These are phyloP conservation scores for Rhynchonycteris naso DNA, from an alignment of 2,797 vertebrate genomes.

Conservation along the genomic window DNA sequence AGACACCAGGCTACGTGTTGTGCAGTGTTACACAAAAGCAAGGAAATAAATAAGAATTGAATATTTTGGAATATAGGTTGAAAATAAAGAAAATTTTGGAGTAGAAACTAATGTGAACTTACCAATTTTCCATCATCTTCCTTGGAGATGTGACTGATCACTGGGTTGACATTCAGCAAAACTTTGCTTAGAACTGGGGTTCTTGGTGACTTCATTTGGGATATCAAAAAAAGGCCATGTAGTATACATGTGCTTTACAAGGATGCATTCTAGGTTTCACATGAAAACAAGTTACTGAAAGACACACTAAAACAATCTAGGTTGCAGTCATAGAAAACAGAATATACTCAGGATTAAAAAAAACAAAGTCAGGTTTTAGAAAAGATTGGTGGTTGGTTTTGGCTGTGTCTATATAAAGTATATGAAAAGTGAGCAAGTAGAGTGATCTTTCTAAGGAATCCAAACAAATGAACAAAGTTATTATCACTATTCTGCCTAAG, in stretches of 20 bases:
- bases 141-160: constrained; percentile 42
- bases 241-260: background rate
- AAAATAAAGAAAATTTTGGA: constrained; percentile 45
- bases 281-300: constrained; percentile 47
- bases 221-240: constrained; percentile 9
- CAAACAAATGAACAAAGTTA: background rate
- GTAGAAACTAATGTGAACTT: constrained; percentile 57
- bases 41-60: constrained; percentile 48
- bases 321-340: constrained; percentile 59
- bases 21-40: constrained; percentile 34
- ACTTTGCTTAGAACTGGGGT: constrained; percentile 47
- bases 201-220: constrained; percentile 42
- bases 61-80: background rate
- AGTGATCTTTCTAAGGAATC: background rate
- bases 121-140: constrained; percentile 52
- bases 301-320: background rate
- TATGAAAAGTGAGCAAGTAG: background rate
- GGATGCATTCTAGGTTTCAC: constrained; percentile 38
- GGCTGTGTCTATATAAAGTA: background rate
- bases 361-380: background rate
- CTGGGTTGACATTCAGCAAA: constrained; percentile 52
- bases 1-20: background rate
- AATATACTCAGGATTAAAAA: constrained; percentile 15
- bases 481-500: background rate
- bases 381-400: background rate